Conservation (phyloP, 2,113 vertebrate genomes). For the Rattus rattus region DNA sequence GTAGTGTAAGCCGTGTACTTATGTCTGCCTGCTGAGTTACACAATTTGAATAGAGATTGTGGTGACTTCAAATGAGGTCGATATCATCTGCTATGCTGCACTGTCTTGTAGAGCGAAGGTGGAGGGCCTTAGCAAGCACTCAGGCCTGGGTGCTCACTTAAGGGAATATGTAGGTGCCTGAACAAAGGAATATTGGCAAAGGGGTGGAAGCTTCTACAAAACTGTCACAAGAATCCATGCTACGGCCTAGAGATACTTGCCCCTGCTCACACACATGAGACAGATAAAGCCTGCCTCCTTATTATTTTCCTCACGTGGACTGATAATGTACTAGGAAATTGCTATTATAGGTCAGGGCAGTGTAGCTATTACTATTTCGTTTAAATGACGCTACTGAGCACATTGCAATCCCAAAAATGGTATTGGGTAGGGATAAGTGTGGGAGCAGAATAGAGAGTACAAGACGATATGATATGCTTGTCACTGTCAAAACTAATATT, state of each 20-base stretch:
- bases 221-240: neutral
- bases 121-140: neutral
- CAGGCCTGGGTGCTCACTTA: neutral
- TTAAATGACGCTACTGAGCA: neutral
- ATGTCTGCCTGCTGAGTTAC: rapidly evolving
- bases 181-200: neutral
- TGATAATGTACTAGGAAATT: neutral
- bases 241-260: neutral
- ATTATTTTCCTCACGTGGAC: neutral
- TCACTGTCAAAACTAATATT: neutral
- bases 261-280: neutral
- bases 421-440: neutral
- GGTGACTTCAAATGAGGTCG: neutral
- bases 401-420: constrained; percentile 20
- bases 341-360: neutral
- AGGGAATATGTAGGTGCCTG: neutral
- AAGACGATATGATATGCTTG: neutral
- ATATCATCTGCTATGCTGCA: neutral
- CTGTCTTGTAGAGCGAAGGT: neutral
- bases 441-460: neutral
- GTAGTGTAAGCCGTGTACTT: neutral
- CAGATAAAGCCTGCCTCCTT: neutral
- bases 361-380: neutral
- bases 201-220: neutral
- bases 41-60: neutral